Percentiles rank a stretch among this genome's conserved stretches.
phyloP scores from a whole-genome alignment of 2,888 invertebrate genomes.

The Lydus trimaculatus region DNA sequence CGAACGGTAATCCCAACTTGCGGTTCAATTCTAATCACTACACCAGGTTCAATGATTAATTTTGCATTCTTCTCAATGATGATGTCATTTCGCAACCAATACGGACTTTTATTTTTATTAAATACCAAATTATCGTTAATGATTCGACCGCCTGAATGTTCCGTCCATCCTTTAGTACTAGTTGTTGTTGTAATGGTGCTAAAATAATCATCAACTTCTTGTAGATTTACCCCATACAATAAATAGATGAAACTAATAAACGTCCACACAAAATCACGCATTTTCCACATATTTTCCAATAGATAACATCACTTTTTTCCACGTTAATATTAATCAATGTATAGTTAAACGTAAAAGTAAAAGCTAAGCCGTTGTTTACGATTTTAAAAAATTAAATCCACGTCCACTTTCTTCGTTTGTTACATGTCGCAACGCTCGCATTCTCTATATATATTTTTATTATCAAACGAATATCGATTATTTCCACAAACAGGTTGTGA shows the following conservation, averaged over 20 bases:
- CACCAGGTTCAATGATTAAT: constrained; percentile 88
- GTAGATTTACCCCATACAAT: constrained; percentile 31
- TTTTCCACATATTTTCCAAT: constrained; percentile 19
- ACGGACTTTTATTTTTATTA: constrained; percentile 72
- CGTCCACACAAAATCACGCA: constrained; percentile 37
- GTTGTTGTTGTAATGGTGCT: constrained; percentile 17
- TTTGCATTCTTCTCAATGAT: constrained; percentile 80
- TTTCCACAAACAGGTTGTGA: background rate
- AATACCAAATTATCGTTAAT: constrained; percentile 64
- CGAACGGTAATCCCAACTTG: constrained; percentile 93
- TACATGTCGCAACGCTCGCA: constrained; percentile 19
- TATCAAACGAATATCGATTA: constrained; percentile 17
- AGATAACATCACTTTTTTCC: constrained; percentile 25
- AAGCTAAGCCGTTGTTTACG: constrained; percentile 24
- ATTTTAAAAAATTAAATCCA: constrained; percentile 30
- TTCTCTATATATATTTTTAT: constrained; percentile 11
- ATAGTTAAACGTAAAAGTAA: background rate
- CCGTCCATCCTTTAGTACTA: constrained; percentile 54
- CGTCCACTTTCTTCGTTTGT: constrained; percentile 29
- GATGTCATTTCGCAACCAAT: constrained; percentile 79
- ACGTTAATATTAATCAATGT: no score
- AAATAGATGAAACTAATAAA: constrained; percentile 34
- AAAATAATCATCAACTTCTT: constrained; percentile 30
- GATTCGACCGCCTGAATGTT: constrained; percentile 70
- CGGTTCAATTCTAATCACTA: constrained; percentile 87